These are phyloP conservation scores for Micromussa lordhowensis DNA, from an alignment of 92 coral and sea anemone genomes.

Conservation along the genomic window DNA sequence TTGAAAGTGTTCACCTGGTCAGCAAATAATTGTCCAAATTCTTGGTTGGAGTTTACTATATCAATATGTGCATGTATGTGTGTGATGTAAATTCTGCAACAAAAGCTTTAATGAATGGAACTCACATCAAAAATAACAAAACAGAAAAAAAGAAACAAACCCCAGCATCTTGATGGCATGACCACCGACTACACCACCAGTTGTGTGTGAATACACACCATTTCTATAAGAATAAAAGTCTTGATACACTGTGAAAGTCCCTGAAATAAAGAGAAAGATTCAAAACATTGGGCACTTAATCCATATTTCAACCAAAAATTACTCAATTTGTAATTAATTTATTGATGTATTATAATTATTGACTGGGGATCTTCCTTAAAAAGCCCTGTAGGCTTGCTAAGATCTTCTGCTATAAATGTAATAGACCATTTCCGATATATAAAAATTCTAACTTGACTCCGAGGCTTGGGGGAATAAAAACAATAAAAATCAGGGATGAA, in stretches of 20 bases:
- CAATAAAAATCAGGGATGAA: too few species aligned
- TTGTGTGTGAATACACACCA: constrained; percentile 85
- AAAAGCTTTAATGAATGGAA: background rate
- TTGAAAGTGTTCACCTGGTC: background rate
- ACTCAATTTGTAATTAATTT: too few species aligned
- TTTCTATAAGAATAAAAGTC: constrained; percentile 81
- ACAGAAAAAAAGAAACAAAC: constrained; percentile 30
- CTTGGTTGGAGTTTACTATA: background rate
- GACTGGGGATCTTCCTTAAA: too few species aligned
- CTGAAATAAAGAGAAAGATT: constrained; percentile 47
- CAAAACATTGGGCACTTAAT: too few species aligned
- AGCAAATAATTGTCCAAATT: background rate
- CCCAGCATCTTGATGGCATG: constrained; percentile 98
- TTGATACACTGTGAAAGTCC: constrained; percentile 84
- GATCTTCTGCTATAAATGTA: too few species aligned
- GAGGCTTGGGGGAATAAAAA: too few species aligned
- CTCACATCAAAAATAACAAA: background rate
- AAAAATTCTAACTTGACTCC: too few species aligned
- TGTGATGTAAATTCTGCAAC: background rate
- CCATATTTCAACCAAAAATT: too few species aligned
- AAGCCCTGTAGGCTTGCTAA: too few species aligned
- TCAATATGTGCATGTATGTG: background rate
- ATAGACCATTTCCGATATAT: too few species aligned
- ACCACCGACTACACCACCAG: constrained; percentile 72
- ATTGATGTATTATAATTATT: too few species aligned